Evolutionary conservation across 2,797 vertebrate genomes (phyloP), one percentile per base, ranked within the genome.

Genomic region (Amniataba percoides): DNA sequence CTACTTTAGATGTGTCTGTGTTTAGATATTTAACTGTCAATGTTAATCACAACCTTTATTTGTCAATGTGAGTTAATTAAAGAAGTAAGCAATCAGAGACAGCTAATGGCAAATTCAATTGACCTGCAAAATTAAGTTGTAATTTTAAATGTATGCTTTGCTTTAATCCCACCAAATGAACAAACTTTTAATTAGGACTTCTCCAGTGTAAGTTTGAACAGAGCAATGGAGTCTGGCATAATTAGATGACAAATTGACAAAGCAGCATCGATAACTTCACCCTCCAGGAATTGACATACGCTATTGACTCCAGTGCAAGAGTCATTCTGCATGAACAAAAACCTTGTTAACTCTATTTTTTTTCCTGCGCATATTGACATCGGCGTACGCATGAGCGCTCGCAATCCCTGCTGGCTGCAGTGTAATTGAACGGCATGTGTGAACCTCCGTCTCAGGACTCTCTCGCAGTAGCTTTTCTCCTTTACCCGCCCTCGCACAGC

Each of bases 211-310:
- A 42, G 42, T 76, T 62, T 77, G 21, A 78, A 60, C 55, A 31
- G 40, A 3, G 36, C 61, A n/a, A 27, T 69, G 25, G 60, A 77
- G 74, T 83, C 51, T 18, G 46, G 40, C 56, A 78, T 87, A 81
- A 88, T 88, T 85, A 80, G 77, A 79, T 71, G 76, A 87, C 65
- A 77, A 84, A 86, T 85, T 80, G 87, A 91, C 74, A 61, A 85
- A 80, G 63, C 61, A 40, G 60, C 75, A 74, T 89, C 53, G 23
- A 91, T 80, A 51, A 21, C 45, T 66, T 70, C 39, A 51, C 72
- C 68, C 76, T 79, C 61, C 34, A 42, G 76, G 86, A 87, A 80
- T 66, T 83, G 72, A 78, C 81, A 75, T 67, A 72, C 59, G 42
- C 68, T 83, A 89, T 89, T 81, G 89, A 89, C 80, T 87, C 45